Evolutionary conservation across 2,888 invertebrate genomes (phyloP), one percentile per base, ranked within the genome.

Genomic region (Cephus spinipes): DNA sequence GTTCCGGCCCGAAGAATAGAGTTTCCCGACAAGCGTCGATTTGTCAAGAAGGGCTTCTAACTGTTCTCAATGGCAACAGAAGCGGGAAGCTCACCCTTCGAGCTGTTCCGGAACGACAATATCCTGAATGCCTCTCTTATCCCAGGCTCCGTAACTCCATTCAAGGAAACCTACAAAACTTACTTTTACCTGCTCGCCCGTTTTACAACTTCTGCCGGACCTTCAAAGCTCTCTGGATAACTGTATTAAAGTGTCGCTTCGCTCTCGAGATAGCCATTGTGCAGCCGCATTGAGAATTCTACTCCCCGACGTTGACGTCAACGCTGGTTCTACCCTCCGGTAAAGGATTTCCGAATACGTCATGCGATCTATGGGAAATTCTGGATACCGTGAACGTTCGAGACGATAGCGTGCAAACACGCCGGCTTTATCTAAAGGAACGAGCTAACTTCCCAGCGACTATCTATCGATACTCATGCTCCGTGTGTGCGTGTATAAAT

Each of bases 1-100:
- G 83, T 87, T 85, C 84, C 86, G 84, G 83, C 82, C 76, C 80
- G 84, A 85, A 88, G 88, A 90, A 90, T 87, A 80, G 87, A 88
- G 86, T 89, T 89, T 88, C 86, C 88, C 88, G 88, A 89, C 90
- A 90, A 89, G 87, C 87, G 87, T 85, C 91, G 90, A 91, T 91
- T 91, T 90, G 91, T 91, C 91, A 90, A 87, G 86, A 87, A 89
- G 90, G 88, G 89, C 89, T 90, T 88, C 87, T 85, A 89, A 89
- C 88, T 85, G 86, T 85, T 89, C 88, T 88, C 90, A 89, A 89
- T 89, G 87, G 88, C 89, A 90, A 89, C 89, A 89, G 89, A 88
- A 89, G 86, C 89, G 89, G 88, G 89, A 90, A 89, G 87, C 87
- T 89, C 88, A 85, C 88, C 88, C 90, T 87, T 84, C 84, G 80